A percentile compares a stretch with the other conserved stretches of the same genome.
Conservation (phyloP, 2,888 invertebrate species). For the Mythimna albipuncta region DNA sequence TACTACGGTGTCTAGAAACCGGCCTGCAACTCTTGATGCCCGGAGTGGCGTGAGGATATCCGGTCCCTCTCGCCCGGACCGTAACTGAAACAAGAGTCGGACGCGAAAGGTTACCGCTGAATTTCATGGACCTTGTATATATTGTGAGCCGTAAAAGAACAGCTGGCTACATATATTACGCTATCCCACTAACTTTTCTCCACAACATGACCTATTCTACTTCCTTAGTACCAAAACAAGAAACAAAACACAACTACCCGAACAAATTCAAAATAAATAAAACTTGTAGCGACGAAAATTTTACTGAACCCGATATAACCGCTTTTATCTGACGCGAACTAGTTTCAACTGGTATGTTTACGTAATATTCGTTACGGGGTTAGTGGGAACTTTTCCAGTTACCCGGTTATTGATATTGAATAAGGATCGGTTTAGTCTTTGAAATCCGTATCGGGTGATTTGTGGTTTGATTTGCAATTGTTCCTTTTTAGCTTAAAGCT, state of each 20-base stretch:
- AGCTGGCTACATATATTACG: not conserved
- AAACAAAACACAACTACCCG: slow-evolving; percentile 19
- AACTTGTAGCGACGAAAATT: slow-evolving; percentile 36
- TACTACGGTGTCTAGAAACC: no score
- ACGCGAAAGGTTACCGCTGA: no score
- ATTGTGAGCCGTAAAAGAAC: not conserved
- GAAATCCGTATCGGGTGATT: slow-evolving; percentile 30
- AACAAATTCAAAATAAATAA: slow-evolving; percentile 55
- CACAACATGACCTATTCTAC: no score
- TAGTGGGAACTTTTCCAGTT: slow-evolving; percentile 58
- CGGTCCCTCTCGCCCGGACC: no score
- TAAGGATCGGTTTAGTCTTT: slow-evolving; percentile 40
- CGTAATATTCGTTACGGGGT: slow-evolving; percentile 58
- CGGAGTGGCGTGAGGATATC: no score
- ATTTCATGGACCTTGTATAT: no score
- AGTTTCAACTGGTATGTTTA: slow-evolving; percentile 55
- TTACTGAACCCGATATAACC: slow-evolving; percentile 47
- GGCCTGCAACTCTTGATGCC: no score
- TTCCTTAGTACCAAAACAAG: not conserved
- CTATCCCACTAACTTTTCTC: not conserved
- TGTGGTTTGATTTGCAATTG: slow-evolving; percentile 8
- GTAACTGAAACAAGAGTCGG: no score
- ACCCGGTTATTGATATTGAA: slow-evolving; percentile 53
- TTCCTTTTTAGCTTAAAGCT: not conserved
- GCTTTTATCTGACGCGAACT: slow-evolving; percentile 60